phyloP scores from a whole-genome alignment of 2,797 vertebrate genomes.

The Crax fasciolata region DNA sequence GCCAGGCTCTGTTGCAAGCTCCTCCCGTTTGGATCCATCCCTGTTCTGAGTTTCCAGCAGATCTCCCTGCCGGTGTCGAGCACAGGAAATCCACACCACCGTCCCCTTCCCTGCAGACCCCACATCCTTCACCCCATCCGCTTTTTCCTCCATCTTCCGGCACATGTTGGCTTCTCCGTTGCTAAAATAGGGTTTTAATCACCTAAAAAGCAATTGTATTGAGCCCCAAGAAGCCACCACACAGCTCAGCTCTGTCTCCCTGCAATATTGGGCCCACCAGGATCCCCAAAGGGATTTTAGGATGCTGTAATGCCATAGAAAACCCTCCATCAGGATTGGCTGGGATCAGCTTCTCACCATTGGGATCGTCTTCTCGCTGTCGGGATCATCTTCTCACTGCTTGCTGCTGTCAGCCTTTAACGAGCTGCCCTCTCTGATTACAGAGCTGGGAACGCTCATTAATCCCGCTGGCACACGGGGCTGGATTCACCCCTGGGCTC shows the following conservation, averaged over 20 bases:
- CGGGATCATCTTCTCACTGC: background rate
- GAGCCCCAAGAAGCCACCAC: background rate
- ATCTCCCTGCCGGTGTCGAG: background rate
- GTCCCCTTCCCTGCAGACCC: background rate
- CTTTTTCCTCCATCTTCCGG: fast-evolving
- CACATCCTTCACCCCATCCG: background rate
- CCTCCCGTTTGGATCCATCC: background rate
- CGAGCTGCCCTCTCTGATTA: background rate
- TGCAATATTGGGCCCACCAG: background rate
- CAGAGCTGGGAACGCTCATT: background rate
- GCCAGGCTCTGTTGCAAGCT: background rate
- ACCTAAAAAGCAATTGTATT: background rate
- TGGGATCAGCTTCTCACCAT: background rate
- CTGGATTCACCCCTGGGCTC: background rate
- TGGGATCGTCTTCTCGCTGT: too few relatives aligned
- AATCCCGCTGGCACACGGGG: background rate
- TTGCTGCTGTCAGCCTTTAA: background rate
- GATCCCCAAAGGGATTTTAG: background rate
- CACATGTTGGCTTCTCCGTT: background rate
- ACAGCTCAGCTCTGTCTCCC: background rate
- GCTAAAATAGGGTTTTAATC: background rate
- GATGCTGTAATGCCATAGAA: background rate
- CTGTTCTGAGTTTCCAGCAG: background rate
- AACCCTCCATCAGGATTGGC: background rate
- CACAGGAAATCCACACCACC: background rate